Evolutionary conservation across 2,797 vertebrate species (phyloP).

Genomic region (Poecile montanus): DNA sequence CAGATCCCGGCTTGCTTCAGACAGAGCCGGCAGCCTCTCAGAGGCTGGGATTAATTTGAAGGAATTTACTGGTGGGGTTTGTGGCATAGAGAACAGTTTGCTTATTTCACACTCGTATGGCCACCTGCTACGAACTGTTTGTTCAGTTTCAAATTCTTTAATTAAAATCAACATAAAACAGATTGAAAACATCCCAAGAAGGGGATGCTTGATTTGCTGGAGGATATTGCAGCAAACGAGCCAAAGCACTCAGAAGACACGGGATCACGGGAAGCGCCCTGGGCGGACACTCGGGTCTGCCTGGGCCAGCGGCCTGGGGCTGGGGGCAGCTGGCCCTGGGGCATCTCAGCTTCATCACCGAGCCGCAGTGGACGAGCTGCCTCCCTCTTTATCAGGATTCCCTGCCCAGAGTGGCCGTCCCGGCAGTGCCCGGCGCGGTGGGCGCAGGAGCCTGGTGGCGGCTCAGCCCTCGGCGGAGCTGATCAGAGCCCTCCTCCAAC

Average conservation of each 20-base stretch:
- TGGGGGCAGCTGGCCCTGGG: not conserved
- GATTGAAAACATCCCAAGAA: slow-evolving; percentile 85
- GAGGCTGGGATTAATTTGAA: slow-evolving; percentile 80
- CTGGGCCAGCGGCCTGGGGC: not conserved
- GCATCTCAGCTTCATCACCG: not conserved
- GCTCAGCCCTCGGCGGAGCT: slow-evolving; percentile 35
- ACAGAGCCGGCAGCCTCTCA: slow-evolving; percentile 51
- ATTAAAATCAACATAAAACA: slow-evolving; percentile 86
- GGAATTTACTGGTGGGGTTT: slow-evolving; percentile 78
- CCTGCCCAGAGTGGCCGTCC: not conserved
- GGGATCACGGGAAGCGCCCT: not conserved
- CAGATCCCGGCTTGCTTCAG: slow-evolving; percentile 2
- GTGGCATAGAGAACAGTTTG: slow-evolving; percentile 82
- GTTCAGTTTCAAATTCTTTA: slow-evolving; percentile 83
- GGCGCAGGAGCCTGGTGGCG: not conserved
- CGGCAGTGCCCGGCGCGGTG: not conserved
- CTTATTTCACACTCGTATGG: slow-evolving; percentile 85
- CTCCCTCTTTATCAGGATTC: fast-evolving
- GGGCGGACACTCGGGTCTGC: fast-evolving
- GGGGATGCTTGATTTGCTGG: slow-evolving; percentile 80
- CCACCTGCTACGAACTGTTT: slow-evolving; percentile 83
- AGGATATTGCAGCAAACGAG: slow-evolving; percentile 76
- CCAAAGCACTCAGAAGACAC: slow-evolving; percentile 53
- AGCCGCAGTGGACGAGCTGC: fast-evolving
- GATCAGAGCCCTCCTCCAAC: slow-evolving; percentile 74